These are phyloP conservation scores for Pocillopora verrucosa DNA, from an alignment of 64 coral and sea anemone genomes.

Conservation along the genomic window DNA sequence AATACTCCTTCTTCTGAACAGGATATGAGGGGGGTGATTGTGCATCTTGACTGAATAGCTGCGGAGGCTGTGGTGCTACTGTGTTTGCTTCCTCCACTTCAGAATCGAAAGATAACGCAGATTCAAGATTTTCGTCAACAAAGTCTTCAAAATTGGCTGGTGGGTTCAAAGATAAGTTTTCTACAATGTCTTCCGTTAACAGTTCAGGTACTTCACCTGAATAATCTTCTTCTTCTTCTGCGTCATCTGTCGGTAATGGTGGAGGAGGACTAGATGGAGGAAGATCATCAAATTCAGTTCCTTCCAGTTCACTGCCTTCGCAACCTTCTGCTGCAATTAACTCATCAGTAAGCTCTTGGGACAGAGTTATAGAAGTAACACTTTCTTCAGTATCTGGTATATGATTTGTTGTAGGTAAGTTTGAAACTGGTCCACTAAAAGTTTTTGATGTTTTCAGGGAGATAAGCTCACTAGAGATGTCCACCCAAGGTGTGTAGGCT, in stretches of 20 bases:
- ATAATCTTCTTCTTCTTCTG: background rate
- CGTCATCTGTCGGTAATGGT: background rate
- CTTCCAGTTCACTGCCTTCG: background rate
- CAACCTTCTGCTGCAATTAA: background rate
- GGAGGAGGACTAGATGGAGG: conserved; percentile 12
- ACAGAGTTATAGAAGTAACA: background rate
- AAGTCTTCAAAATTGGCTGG: conserved; percentile 32
- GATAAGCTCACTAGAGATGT: background rate
- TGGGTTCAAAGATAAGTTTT: background rate
- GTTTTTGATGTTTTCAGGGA: background rate
- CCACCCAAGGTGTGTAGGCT: background rate
- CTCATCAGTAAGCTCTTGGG: background rate
- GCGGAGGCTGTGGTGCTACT: background rate
- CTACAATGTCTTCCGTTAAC: background rate
- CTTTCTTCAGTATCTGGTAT: background rate
- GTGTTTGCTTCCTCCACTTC: background rate
- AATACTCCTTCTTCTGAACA: background rate
- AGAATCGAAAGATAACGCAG: background rate
- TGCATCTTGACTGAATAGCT: background rate
- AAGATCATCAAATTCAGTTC: background rate
- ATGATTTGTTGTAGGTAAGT: background rate
- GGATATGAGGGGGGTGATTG: background rate
- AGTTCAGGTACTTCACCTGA: background rate
- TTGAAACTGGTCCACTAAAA: background rate
- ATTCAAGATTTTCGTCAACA: background rate